Evolutionary conservation across 2,888 invertebrate genomes (phyloP).

Genomic region (Phlogophora meticulosa): DNA sequence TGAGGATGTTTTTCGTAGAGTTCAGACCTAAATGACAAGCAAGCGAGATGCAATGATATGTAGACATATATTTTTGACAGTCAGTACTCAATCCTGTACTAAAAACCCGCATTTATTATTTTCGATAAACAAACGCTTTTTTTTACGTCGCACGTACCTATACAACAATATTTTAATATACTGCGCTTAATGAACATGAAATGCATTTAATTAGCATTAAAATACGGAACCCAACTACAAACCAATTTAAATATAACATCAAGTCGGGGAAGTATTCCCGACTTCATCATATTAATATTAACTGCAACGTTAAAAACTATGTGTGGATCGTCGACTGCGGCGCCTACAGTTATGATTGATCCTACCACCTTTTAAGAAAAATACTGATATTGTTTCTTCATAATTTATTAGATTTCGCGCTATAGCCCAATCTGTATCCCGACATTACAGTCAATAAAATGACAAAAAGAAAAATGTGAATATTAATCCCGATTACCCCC

Average conservation of each 20-base stretch:
- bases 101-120: conserved; percentile 17
- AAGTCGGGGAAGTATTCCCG: conserved; percentile 18
- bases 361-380: conserved; percentile 20
- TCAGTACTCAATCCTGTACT: conserved; percentile 15
- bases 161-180: conserved; percentile 27
- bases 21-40: conserved; percentile 17
- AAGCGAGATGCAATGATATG: conserved; percentile 33
- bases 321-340: conserved; percentile 14
- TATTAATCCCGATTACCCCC: too few relatives aligned
- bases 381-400: conserved; percentile 60
- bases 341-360: conserved; percentile 20
- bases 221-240: conserved; percentile 55
- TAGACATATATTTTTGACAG: conserved; percentile 20
- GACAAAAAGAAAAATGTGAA: conserved; percentile 8
- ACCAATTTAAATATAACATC: conserved; percentile 25
- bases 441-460: conserved; percentile 13
- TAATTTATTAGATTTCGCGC: conserved; percentile 17
- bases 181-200: conserved; percentile 15
- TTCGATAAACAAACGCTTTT: conserved; percentile 18
- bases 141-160: conserved; percentile 11
- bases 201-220: conserved; percentile 25
- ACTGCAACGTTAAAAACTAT: conserved; percentile 39
- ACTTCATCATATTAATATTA: conserved; percentile 21
- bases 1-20: conserved; percentile 3
- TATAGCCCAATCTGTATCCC: conserved; percentile 1